These are phyloP conservation scores for Ctenodactylus gundi DNA, from an alignment of 2,113 vertebrate genomes.

Conservation along the genomic window DNA sequence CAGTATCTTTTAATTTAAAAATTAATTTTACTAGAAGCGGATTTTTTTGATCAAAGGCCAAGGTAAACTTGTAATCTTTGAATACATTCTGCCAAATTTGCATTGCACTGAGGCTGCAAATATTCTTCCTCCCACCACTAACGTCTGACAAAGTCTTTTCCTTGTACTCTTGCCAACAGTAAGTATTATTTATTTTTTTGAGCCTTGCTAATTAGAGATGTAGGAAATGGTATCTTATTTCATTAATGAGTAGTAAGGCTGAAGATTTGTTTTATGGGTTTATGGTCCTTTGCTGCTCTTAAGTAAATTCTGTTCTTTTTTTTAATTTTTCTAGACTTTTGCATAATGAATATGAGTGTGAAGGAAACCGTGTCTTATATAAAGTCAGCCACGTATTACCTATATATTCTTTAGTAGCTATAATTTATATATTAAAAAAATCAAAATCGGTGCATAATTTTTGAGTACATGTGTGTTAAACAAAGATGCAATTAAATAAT, in stretches of 20 bases:
- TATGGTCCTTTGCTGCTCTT: slow-evolving; percentile 36
- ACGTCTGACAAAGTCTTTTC: slow-evolving; percentile 9
- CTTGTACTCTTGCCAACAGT: slow-evolving; percentile 56
- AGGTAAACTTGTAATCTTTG: slow-evolving; percentile 3
- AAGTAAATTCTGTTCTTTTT: slow-evolving; percentile 1
- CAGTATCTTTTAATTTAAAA: not conserved
- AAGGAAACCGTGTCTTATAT: not conserved
- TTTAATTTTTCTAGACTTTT: not conserved
- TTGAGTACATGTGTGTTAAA: not conserved
- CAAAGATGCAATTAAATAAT: not conserved
- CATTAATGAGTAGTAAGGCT: slow-evolving; percentile 55
- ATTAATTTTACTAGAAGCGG: not conserved
- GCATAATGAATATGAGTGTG: slow-evolving; percentile 40
- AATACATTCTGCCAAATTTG: slow-evolving; percentile 7
- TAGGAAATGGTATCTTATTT: slow-evolving; percentile 50
- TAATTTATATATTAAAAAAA: not conserved
- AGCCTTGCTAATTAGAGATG: slow-evolving; percentile 64
- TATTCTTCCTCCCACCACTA: not conserved
- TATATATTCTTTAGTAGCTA: not conserved
- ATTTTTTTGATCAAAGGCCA: slow-evolving; percentile 9
- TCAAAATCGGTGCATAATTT: not conserved
- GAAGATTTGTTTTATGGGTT: slow-evolving; percentile 35
- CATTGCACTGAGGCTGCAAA: not conserved
- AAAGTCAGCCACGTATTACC: not conserved
- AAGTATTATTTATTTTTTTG: slow-evolving; percentile 63